Percentiles rank a stretch among this genome's conserved stretches.
phyloP scores from a whole-genome alignment of 2,888 invertebrate genomes.

The Alloscopus bannaensis region DNA sequence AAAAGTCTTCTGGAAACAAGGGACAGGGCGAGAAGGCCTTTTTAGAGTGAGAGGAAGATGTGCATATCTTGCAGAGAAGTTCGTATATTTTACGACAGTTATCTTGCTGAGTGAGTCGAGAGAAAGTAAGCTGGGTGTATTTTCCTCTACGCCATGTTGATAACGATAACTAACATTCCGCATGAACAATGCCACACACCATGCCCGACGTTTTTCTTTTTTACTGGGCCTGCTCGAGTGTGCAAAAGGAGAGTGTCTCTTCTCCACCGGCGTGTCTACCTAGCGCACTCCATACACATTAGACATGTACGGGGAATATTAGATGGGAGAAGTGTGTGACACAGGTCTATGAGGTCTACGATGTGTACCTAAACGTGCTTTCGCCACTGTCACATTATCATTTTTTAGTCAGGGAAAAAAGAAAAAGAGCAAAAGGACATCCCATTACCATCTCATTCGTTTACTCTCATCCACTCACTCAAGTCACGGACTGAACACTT shows the following conservation, averaged over 20 bases:
- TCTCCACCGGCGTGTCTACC: background rate
- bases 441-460: slow-evolving; percentile 66
- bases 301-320: slow-evolving; percentile 9
- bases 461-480: slow-evolving; percentile 64
- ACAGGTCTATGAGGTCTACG: background rate
- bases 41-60: slow-evolving; percentile 6
- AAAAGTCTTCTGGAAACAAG: background rate
- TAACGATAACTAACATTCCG: slow-evolving; percentile 52
- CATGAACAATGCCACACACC: slow-evolving; percentile 39
- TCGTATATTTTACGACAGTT: slow-evolving; percentile 45
- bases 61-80: slow-evolving; percentile 53
- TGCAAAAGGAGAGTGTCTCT: background rate
- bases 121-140: background rate
- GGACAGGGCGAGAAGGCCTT: slow-evolving; percentile 5
- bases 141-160: slow-evolving; percentile 23
- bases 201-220: slow-evolving; percentile 5
- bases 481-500: slow-evolving; percentile 44
- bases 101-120: slow-evolving; percentile 45
- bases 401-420: slow-evolving; percentile 53
- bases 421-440: slow-evolving; percentile 64
- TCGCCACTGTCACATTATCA: slow-evolving; percentile 62
- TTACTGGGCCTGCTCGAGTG: background rate
- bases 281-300: no score
- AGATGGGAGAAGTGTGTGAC: background rate
- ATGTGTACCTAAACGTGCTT: slow-evolving; percentile 43